These are phyloP conservation scores for Perca flavescens DNA, from an alignment of 2,113 vertebrate species.

Conservation along the genomic window DNA sequence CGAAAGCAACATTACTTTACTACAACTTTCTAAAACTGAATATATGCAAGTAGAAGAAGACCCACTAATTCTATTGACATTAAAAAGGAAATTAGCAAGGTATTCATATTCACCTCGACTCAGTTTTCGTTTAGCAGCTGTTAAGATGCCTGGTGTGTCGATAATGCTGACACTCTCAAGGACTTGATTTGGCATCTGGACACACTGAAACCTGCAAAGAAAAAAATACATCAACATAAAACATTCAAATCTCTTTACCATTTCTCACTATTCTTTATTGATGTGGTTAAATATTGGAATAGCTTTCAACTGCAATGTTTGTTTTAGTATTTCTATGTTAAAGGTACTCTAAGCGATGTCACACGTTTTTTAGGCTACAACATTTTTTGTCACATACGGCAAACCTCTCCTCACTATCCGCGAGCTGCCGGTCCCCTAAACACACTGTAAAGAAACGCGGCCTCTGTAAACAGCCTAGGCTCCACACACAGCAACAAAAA, in stretches of 20 bases:
- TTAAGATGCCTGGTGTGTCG: conserved; percentile 91
- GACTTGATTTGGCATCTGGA: conserved; percentile 89
- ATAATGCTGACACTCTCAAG: conserved; percentile 91
- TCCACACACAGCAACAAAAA: too few species aligned
- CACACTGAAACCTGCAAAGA: conserved; percentile 87
- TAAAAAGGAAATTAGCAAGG: neutral
- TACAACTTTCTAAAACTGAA: conserved; percentile 6
- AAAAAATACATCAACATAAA: neutral
- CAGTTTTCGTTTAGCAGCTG: conserved; percentile 88
- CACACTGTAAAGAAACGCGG: too few species aligned
- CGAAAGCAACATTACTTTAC: neutral
- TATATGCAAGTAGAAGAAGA: neutral
- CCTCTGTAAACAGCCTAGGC: too few species aligned
- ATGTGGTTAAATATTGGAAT: neutral
- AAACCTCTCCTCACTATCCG: too few species aligned
- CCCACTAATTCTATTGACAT: neutral
- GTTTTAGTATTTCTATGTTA: too few species aligned
- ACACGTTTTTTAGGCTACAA: too few species aligned
- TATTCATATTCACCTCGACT: conserved; percentile 83
- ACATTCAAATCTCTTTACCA: neutral
- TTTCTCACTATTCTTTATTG: neutral
- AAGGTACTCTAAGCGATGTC: too few species aligned
- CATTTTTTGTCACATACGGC: too few species aligned
- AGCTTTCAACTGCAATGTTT: neutral
- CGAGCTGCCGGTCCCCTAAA: too few species aligned